These are phyloP conservation scores for Berghia stephanieae DNA, from an alignment of 1,140 invertebrate species.

Conservation along the genomic window DNA sequence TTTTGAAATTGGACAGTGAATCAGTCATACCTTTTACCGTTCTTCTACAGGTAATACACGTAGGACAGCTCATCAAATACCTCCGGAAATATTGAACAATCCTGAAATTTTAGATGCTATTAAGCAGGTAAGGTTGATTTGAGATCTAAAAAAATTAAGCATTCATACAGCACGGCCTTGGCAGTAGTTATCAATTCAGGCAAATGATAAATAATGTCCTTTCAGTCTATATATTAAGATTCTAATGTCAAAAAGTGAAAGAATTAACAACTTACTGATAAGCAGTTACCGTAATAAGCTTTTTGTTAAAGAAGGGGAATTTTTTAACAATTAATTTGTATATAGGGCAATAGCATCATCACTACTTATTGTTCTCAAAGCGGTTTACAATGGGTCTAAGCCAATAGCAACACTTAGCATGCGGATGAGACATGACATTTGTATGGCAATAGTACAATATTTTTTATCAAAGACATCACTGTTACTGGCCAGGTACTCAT, in stretches of 20 bases:
- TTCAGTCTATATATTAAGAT: neutral
- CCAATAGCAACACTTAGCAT: too few relatives aligned
- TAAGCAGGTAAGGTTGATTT: conserved; percentile 42
- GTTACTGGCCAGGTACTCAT: too few relatives aligned
- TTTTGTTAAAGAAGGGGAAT: neutral
- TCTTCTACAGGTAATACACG: conserved; percentile 27
- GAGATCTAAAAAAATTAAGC: neutral
- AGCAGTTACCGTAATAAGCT: neutral
- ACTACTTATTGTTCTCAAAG: too few relatives aligned
- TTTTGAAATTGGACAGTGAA: neutral
- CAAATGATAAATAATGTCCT: neutral
- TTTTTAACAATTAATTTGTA: too few relatives aligned
- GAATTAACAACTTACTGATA: neutral
- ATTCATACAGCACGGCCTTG: neutral
- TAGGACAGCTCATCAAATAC: conserved; percentile 71
- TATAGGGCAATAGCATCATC: too few relatives aligned
- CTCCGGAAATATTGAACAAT: conserved; percentile 84
- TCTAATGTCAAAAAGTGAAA: neutral
- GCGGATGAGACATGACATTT: too few relatives aligned
- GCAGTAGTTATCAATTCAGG: neutral
- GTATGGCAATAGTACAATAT: too few relatives aligned
- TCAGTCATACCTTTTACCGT: neutral
- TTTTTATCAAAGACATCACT: too few relatives aligned
- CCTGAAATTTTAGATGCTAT: conserved; percentile 77
- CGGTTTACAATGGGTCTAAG: too few relatives aligned